A percentile compares a stretch with the other conserved stretches of the same genome.
Evolutionary conservation across 2,113 vertebrate genomes (phyloP).

Genomic region (Daubentonia madagascariensis): DNA sequence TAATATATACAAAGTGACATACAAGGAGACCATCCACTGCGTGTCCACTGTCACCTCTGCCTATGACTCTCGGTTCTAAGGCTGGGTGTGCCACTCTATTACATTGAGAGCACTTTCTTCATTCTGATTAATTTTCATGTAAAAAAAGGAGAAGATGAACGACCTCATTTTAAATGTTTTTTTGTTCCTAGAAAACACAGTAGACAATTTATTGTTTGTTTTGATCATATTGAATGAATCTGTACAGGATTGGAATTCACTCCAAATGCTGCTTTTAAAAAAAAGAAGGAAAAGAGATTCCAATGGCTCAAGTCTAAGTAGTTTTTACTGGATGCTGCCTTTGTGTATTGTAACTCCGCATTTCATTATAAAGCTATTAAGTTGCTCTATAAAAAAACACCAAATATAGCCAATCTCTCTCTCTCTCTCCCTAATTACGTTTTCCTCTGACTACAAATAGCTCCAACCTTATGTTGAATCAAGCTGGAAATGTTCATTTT

Average conservation of each 20-base stretch:
- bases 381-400: background rate
- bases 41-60: background rate
- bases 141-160: background rate
- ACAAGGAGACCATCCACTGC: conserved; percentile 17
- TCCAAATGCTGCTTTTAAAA: background rate
- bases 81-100: background rate
- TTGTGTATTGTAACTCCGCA: background rate
- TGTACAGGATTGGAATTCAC: background rate
- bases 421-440: background rate
- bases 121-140: conserved; percentile 53
- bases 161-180: background rate
- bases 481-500: background rate
- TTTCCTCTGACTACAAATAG: background rate
- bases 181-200: conserved; percentile 2
- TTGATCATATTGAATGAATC: background rate
- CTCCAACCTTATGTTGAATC: background rate
- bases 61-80: background rate
- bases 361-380: conserved; percentile 1
- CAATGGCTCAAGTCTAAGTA: background rate
- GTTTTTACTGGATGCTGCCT: background rate
- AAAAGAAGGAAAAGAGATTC: background rate
- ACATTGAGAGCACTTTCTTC: background rate
- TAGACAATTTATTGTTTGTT: background rate
- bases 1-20: conserved; percentile 37
- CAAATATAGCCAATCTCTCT: background rate